A percentile compares a stretch with the other conserved stretches of the same genome.
phyloP scores from a whole-genome alignment of 92 coral and sea anemone genomes.

The Scolanthus callimorphus region DNA sequence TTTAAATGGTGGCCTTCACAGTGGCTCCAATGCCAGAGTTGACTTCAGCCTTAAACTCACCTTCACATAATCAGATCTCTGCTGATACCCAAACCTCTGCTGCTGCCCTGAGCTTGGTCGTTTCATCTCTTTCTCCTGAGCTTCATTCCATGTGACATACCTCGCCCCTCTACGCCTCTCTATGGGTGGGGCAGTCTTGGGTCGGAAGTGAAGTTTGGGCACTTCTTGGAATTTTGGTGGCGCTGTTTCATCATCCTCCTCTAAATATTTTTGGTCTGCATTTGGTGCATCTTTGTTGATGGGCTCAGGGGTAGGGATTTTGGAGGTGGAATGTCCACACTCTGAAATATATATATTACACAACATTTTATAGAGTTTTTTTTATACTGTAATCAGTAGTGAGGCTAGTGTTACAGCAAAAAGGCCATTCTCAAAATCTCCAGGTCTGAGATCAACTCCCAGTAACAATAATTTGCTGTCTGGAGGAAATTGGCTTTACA shows the following conservation, averaged over 20 bases:
- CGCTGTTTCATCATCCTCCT: slow-evolving; percentile 34
- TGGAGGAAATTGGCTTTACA: too few species aligned
- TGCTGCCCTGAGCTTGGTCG: slow-evolving; percentile 46
- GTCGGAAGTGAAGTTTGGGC: slow-evolving; percentile 89
- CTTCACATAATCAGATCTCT: slow-evolving; percentile 26
- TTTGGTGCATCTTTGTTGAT: slow-evolving; percentile 7
- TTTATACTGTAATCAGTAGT: background rate
- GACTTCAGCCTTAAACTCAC: too few species aligned
- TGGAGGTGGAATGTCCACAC: slow-evolving; percentile 53
- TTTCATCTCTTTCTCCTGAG: slow-evolving; percentile 46
- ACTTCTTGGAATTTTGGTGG: slow-evolving; percentile 53
- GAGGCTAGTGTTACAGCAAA: background rate
- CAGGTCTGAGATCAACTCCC: too few species aligned
- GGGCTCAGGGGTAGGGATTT: slow-evolving; percentile 16
- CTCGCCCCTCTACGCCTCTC: slow-evolving; percentile 63
- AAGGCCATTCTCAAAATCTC: background rate
- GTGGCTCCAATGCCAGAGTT: too few species aligned
- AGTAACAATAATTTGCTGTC: too few species aligned
- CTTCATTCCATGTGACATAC: slow-evolving; percentile 93
- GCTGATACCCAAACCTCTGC: slow-evolving; percentile 9
- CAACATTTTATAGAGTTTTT: background rate
- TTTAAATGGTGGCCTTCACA: too few species aligned
- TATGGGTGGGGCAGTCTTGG: slow-evolving; percentile 85
- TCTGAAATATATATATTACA: slow-evolving; percentile 26
- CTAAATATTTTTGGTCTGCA: slow-evolving; percentile 9